These are phyloP conservation scores for Stratiomys singularior DNA, from an alignment of 2,888 invertebrate species.

Conservation along the genomic window DNA sequence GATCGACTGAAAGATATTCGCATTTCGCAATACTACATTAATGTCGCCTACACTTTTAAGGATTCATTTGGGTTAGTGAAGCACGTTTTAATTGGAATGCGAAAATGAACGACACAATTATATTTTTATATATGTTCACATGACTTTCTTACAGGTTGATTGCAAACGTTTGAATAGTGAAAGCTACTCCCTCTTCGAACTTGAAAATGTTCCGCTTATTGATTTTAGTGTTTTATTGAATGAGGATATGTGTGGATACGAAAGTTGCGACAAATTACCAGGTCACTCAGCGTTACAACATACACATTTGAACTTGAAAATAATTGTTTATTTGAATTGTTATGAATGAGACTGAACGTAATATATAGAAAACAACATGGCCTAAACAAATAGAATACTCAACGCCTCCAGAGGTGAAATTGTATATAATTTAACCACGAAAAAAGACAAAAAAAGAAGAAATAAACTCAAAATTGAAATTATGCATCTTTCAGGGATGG, in stretches of 20 bases:
- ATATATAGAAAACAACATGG: too few species aligned
- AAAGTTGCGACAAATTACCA: not conserved
- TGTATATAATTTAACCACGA: too few species aligned
- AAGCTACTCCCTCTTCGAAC: conserved; percentile 24
- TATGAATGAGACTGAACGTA: too few species aligned
- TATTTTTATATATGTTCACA: not conserved
- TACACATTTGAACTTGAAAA: not conserved
- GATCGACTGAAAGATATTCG: conserved; percentile 11
- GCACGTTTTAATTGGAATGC: conserved; percentile 27
- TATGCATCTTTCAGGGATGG: too few species aligned
- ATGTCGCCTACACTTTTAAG: not conserved
- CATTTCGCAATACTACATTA: not conserved
- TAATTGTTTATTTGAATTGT: too few species aligned
- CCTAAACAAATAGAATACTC: too few species aligned
- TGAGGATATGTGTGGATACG: too few species aligned
- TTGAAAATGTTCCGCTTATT: conserved; percentile 31
- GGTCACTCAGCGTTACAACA: not conserved
- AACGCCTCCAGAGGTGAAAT: too few species aligned
- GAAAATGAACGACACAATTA: conserved; percentile 8
- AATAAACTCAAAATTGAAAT: too few species aligned
- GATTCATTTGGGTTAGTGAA: conserved; percentile 34
- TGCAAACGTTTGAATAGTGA: conserved; percentile 27
- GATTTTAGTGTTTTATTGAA: conserved; percentile 17
- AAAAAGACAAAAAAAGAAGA: too few species aligned
- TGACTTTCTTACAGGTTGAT: conserved; percentile 4